Conservation (phyloP, 2,797 vertebrate genomes). For the Falco cherrug region DNA sequence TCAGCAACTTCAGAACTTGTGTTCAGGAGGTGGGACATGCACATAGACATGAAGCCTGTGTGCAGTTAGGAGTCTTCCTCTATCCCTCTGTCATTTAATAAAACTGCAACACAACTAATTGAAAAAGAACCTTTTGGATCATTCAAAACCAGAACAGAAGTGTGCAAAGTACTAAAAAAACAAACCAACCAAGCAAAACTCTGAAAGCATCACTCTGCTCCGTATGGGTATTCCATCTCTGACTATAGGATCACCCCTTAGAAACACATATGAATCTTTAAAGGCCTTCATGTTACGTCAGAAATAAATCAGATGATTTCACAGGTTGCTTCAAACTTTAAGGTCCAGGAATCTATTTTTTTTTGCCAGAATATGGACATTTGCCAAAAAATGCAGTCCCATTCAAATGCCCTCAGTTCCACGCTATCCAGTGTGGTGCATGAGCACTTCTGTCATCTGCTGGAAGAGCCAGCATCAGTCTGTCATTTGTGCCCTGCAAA, state of each 20-base stretch:
- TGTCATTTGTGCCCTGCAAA: neutral
- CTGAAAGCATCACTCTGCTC: no score
- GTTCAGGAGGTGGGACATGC: neutral
- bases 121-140: neutral
- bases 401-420: neutral
- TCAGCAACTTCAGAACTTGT: neutral
- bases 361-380: neutral
- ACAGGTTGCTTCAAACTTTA: neutral
- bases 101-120: neutral
- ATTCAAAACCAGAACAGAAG: neutral
- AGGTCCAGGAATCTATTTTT: neutral
- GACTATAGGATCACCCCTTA: neutral
- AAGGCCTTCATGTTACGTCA: neutral
- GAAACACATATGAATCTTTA: neutral
- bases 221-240: neutral
- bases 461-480: neutral
- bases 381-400: neutral
- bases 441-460: neutral
- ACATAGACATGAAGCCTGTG: rapidly evolving
- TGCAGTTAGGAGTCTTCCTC: neutral
- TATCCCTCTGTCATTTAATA: neutral
- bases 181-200: no score
- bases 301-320: neutral
- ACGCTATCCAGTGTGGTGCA: neutral
- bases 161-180: no score